Evolutionary conservation across 2,888 invertebrate species (phyloP), one percentile per base, ranked within the genome.

Genomic region (Phengaris arion): DNA sequence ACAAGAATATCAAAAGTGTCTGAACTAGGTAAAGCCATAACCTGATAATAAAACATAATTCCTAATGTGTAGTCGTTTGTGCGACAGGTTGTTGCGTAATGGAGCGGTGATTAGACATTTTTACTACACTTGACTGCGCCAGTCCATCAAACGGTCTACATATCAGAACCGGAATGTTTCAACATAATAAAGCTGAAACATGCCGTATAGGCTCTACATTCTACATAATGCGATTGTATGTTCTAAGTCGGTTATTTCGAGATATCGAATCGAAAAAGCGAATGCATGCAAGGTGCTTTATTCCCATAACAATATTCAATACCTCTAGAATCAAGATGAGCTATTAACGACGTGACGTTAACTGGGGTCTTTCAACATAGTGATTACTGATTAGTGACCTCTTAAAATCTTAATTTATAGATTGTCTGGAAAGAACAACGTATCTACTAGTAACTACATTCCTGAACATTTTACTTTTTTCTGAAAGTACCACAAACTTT

Each of bases 81-180:
- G 54, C 75, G 78, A 69, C 77, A 75, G 79, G 79, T 75, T 79
- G 80, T 85, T 84, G 81, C 83, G 82, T 82, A 83, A 84, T 76
- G 78, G 79, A 77, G 80, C 80, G 76, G 79, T 79, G 81, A 82
- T 82, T 82, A 82, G 79, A 79, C 78, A 79, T 83, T 82, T 83
- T 83, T 82, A 79, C 80, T 76, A 79, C 80, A 83, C 84, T 79
- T 81, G 83, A 82, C 80, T 80, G 81, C 77, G 76, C 76, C 77
- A 77, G 52, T 57, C 73, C 76, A 76, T 75, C 78, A 76, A 77
- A 75, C 76, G 76, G 69, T 70, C 75, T 35, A 75, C 70, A 70
- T 75, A 75, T 70, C 48, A 70, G 35, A 75, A 70, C 75, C 55
- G 59, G 75, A 72, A 72, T 70, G 69, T 75, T 70, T 57, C 70